phyloP scores from a whole-genome alignment of 2,113 vertebrate genomes.

The Anarhynchus alexandrinus region DNA sequence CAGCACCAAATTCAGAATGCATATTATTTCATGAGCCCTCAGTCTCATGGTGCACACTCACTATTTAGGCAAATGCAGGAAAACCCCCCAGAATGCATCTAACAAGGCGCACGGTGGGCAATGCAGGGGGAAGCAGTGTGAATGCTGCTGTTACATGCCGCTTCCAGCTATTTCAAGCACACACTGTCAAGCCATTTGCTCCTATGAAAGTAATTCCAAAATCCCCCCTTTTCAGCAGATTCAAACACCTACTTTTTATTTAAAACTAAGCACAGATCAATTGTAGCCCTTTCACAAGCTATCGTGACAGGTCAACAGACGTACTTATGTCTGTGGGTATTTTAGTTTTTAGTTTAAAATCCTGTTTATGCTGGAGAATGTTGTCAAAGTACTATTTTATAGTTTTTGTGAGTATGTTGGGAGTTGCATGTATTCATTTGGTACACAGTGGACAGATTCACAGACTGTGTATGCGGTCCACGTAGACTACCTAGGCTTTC shows the following conservation, averaged over 20 bases:
- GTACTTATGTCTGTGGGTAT: not conserved
- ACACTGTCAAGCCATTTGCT: accelerated
- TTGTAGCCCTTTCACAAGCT: not conserved
- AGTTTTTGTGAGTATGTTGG: not conserved
- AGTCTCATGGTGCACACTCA: not conserved
- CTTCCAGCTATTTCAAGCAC: not conserved
- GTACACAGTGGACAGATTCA: not conserved
- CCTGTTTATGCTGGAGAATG: not conserved
- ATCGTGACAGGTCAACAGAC: not conserved
- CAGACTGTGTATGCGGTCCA: accelerated
- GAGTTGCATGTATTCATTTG: not conserved
- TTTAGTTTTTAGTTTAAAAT: not conserved
- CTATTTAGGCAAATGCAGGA: not conserved
- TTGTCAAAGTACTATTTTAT: not conserved
- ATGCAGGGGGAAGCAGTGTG: not conserved
- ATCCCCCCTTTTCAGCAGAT: not conserved
- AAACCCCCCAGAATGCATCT: not conserved
- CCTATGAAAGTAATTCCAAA: not conserved
- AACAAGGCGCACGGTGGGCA: accelerated
- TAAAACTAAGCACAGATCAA: not conserved
- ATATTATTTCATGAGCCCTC: not conserved
- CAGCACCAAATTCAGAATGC: not conserved
- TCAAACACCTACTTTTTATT: not conserved
- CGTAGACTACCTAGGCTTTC: not conserved
- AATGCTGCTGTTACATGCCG: not conserved